These are phyloP conservation scores for Takifugu bimaculatus DNA, from an alignment of 2,113 vertebrate species.

Conservation along the genomic window DNA sequence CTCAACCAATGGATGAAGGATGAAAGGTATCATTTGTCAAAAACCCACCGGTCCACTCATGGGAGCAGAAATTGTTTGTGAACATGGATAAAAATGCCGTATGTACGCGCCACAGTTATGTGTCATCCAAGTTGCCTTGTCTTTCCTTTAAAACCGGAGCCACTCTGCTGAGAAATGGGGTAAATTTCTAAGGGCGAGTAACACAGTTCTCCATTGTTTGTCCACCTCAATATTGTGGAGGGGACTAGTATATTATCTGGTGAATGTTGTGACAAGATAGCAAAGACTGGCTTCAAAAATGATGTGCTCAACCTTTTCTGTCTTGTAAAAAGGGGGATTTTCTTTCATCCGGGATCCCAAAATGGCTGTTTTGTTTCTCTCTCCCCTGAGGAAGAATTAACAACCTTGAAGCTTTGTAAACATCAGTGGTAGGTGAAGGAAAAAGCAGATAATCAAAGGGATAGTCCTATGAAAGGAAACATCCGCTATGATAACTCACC, in stretches of 20 bases:
- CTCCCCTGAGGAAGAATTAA: constrained; percentile 59
- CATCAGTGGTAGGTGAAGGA: constrained; percentile 50
- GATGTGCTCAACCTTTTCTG: constrained; percentile 52
- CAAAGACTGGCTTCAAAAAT: constrained; percentile 39
- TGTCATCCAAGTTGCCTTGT: constrained; percentile 56
- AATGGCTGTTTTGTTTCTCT: constrained; percentile 48
- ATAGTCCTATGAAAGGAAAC: constrained; percentile 63
- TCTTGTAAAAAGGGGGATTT: constrained; percentile 43
- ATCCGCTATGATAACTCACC: constrained; percentile 58
- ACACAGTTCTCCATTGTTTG: constrained; percentile 17
- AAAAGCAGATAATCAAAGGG: constrained; percentile 61
- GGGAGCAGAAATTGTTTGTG: constrained; percentile 69
- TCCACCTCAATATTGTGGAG: constrained; percentile 44
- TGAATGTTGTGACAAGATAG: constrained; percentile 39
- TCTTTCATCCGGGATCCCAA: constrained; percentile 48
- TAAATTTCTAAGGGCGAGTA: constrained; percentile 38
- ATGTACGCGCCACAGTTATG: constrained; percentile 62
- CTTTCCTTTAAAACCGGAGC: constrained; percentile 30
- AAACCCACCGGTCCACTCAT: constrained; percentile 70
- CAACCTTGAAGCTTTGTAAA: constrained; percentile 68
- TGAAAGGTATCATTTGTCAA: constrained; percentile 76
- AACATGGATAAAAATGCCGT: constrained; percentile 64
- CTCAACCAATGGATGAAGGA: constrained; percentile 69
- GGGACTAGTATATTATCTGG: constrained; percentile 46
- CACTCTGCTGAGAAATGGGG: constrained; percentile 40